phyloP scores from a whole-genome alignment of 2,797 vertebrate genomes.

The Chelmon rostratus region DNA sequence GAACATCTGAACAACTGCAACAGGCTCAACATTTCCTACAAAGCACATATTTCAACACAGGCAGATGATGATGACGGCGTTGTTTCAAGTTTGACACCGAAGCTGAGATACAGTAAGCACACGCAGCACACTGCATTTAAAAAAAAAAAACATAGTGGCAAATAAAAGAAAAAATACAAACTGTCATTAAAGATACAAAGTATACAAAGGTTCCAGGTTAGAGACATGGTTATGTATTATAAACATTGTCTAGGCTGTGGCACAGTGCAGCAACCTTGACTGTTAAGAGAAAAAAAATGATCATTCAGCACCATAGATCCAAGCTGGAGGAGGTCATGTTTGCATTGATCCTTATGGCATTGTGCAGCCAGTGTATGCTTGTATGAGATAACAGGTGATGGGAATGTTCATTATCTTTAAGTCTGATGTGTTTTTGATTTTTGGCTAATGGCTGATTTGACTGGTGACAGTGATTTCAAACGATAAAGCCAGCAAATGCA shows the following conservation, averaged over 20 bases:
- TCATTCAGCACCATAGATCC: constrained; percentile 80
- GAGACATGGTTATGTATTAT: constrained; percentile 86
- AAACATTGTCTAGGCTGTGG: constrained; percentile 83
- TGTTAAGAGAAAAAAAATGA: constrained; percentile 73
- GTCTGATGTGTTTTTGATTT: constrained; percentile 19
- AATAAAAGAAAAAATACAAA: constrained; percentile 79
- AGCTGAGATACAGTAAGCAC: constrained; percentile 87
- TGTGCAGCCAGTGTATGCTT: constrained; percentile 68
- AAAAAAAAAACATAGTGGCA: constrained; percentile 83
- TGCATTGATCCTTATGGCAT: constrained; percentile 47
- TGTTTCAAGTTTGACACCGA: constrained; percentile 89
- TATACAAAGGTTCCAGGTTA: constrained; percentile 84
- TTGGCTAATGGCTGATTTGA: constrained; percentile 36
- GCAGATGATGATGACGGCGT: constrained; percentile 64
- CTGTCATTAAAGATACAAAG: constrained; percentile 82
- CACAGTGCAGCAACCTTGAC: constrained; percentile 85
- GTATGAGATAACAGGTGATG: constrained; percentile 33
- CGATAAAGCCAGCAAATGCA: constrained; percentile 39
- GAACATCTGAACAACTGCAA: constrained; percentile 36
- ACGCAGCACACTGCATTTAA: constrained; percentile 76
- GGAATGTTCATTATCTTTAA: constrained; percentile 55
- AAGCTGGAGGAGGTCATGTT: constrained; percentile 55
- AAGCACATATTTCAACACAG: constrained; percentile 54
- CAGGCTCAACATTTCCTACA: constrained; percentile 49
- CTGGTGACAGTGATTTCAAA: constrained; percentile 68